Evolutionary conservation across 2,797 vertebrate genomes (phyloP).

Genomic region (Spheniscus humboldti): DNA sequence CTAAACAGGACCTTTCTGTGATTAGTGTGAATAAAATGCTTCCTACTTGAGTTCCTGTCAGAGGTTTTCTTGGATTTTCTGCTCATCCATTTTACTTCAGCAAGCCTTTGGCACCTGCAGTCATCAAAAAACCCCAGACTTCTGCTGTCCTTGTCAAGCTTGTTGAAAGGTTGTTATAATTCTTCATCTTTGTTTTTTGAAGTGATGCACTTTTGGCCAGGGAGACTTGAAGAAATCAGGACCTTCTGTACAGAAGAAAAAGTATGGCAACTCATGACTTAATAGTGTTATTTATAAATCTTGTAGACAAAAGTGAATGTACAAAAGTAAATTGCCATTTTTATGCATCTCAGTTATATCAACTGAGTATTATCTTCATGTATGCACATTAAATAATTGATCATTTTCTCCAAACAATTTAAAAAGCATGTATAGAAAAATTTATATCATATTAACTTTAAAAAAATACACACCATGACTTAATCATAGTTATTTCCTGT

Average conservation of each 20-base stretch:
- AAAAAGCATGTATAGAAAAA: not conserved
- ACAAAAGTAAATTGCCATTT: not conserved
- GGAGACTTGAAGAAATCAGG: not conserved
- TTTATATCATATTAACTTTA: not conserved
- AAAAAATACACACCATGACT: not conserved
- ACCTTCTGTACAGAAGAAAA: not conserved
- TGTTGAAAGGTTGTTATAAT: not conserved
- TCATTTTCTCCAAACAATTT: not conserved
- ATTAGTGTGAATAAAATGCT: not conserved
- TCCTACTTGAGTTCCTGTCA: not conserved
- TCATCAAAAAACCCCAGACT: not conserved
- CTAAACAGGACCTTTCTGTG: not conserved
- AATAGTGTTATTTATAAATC: not conserved
- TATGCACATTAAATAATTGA: not conserved
- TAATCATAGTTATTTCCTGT: not conserved
- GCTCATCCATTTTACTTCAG: not conserved
- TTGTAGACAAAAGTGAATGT: not conserved
- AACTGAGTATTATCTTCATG: not conserved
- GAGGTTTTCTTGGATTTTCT: not conserved
- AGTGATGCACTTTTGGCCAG: not conserved
- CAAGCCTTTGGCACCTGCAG: not conserved
- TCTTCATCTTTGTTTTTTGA: not conserved
- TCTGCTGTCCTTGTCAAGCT: not conserved
- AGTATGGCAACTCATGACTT: not conserved
- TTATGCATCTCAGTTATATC: not conserved